These are phyloP conservation scores for Drosophila mayri DNA, from an alignment of 1,140 invertebrate genomes.

Conservation along the genomic window DNA sequence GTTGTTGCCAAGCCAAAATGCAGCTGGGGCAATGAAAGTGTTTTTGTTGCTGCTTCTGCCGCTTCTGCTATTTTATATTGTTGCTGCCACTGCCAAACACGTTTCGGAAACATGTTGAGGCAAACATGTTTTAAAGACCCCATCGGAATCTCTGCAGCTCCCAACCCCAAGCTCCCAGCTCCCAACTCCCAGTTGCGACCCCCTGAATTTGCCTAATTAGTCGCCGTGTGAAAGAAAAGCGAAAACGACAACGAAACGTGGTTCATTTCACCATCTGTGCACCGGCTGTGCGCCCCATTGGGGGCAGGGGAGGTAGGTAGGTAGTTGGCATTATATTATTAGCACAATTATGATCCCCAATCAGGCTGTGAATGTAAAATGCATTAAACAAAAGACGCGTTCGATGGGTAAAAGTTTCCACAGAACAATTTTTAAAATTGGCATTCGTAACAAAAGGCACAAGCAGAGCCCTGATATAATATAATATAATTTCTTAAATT, in stretches of 20 bases:
- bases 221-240: constrained; percentile 73
- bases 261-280: constrained; percentile 17
- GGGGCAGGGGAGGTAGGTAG: neutral
- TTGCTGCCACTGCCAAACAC: constrained; percentile 44
- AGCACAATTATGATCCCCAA: constrained; percentile 21
- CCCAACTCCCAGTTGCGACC: constrained; percentile 6
- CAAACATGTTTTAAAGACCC: constrained; percentile 65
- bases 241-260: constrained; percentile 55
- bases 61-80: constrained; percentile 18
- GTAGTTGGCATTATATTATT: constrained; percentile 8
- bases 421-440: constrained; percentile 34
- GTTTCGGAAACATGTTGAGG: constrained; percentile 57
- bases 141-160: constrained; percentile 11
- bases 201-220: constrained; percentile 74
- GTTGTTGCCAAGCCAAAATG: constrained; percentile 46
- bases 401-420: constrained; percentile 32
- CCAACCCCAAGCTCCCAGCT: constrained; percentile 16
- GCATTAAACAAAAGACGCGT: constrained; percentile 3
- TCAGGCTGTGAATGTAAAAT: neutral
- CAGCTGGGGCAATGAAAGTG: constrained; percentile 65
- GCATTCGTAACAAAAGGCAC: constrained; percentile 9
- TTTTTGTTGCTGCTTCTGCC: constrained; percentile 56
- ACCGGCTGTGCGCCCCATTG: neutral
- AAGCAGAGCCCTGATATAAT: neutral
- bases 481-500: neutral